Evolutionary conservation across 2,888 invertebrate genomes (phyloP).

Genomic region (Margaritifera margaritifera): DNA sequence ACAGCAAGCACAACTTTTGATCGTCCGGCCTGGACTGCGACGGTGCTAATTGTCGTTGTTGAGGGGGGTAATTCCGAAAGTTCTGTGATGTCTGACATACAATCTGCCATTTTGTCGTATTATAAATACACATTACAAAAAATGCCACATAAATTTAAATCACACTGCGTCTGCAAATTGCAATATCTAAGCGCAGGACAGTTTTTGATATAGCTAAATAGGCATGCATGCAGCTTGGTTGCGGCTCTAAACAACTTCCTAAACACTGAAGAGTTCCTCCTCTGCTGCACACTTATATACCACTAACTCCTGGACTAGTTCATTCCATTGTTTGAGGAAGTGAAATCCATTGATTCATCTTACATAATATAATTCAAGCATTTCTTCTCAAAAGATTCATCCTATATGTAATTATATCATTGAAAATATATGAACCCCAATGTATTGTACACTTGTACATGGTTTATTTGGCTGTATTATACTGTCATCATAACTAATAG

Average conservation of each 20-base stretch:
- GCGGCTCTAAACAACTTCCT: constrained; percentile 64
- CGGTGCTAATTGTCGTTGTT: constrained; percentile 88
- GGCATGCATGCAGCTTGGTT: constrained; percentile 69
- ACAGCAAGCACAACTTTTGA: constrained; percentile 90
- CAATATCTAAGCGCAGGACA: no score
- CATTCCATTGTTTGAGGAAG: constrained; percentile 20
- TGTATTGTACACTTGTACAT: no score
- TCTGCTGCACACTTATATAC: constrained; percentile 21
- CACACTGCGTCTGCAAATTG: no score
- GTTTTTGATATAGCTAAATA: constrained; percentile 33
- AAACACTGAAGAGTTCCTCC: constrained; percentile 24
- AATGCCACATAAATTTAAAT: no score
- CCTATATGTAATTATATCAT: no score
- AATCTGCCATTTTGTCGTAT: constrained; percentile 54
- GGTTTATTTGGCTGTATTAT: no score
- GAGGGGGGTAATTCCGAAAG: constrained; percentile 64
- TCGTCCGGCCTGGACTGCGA: constrained; percentile 89
- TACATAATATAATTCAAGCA: background rate
- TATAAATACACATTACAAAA: background rate
- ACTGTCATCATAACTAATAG: no score
- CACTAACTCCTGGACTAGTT: constrained; percentile 30
- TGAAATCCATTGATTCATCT: constrained; percentile 1
- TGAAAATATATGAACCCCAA: no score
- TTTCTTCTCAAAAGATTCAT: no score
- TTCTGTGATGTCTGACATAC: constrained; percentile 58